Base-by-base conservation (phyloP, 2,888 invertebrate species). In the Notodonta dromedarius region DNA sequence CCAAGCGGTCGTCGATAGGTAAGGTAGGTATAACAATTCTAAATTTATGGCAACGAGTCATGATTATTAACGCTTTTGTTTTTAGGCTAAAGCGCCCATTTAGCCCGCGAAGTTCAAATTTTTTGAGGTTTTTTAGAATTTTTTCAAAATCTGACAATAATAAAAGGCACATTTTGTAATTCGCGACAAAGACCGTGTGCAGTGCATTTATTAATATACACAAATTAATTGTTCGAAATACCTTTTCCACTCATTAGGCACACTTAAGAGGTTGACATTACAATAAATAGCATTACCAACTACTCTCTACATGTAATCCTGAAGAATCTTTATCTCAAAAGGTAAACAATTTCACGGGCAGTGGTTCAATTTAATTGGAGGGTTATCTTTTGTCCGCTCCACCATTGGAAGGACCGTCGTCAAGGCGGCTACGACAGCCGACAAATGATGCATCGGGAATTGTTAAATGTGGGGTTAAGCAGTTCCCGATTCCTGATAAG, bases 331-430 rank as follows among this genome's bases (percentile, higher is more conserved):
- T 80, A 84, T 85, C 86, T 87, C 83, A 80, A 87, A 87, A 86
- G 86, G 87, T 91, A 89, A 91, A 90, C 89, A 91, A 91, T 92
- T 91, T 91, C 87, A 91, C 90, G 91, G 89, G 72, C 79, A 86
- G 84, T 89, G 88, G 83, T 87, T 89, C 85, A 84, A 90, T 90
- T 89, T 91, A 91, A 92, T 92, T 91, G 91, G 88, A 67, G 83
- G 87, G 87, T 89, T 90, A 89, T 88, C 88, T 91, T 89, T 54
- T 90, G 88, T 85, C 79, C 86, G 85, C 83, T 80, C 83, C 69
- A 71, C 72, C 74, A 79, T 66, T 76, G 74, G 70, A 74, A 75
- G 82, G 78, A 89, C 91, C 91, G 87, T 88, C 86, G 89, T 92
- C 91, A 91, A 84, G 85, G 74, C 78, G 66, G 70, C 74, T 70